phyloP scores from a whole-genome alignment of 2,113 vertebrate genomes.

The Zapus hudsonius region DNA sequence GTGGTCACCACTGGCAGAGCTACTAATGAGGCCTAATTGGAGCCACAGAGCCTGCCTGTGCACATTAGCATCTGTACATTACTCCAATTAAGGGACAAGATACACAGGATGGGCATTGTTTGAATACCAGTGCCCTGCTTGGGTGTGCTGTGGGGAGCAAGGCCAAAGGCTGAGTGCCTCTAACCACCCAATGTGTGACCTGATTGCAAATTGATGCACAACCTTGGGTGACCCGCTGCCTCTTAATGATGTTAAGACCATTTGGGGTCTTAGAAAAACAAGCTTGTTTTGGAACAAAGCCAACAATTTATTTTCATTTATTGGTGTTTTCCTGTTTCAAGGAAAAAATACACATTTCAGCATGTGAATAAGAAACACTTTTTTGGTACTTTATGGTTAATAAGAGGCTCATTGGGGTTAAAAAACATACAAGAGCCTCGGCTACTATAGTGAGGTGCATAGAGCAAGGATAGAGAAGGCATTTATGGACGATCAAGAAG shows the following conservation, averaged over 20 bases:
- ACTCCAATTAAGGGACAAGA: slow-evolving; percentile 63
- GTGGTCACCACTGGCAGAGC: slow-evolving; percentile 59
- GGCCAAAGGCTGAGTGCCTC: slow-evolving; percentile 67
- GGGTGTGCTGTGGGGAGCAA: slow-evolving; percentile 29
- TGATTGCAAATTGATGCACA: slow-evolving; percentile 73
- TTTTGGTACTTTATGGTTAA: not conserved
- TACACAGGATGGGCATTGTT: slow-evolving; percentile 58
- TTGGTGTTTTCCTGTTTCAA: slow-evolving; percentile 59
- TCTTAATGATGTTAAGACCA: slow-evolving; percentile 67
- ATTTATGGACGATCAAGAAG: not conserved
- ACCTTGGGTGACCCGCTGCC: slow-evolving; percentile 67
- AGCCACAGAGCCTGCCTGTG: slow-evolving; percentile 51
- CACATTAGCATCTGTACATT: slow-evolving; percentile 70
- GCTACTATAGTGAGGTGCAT: too few species aligned
- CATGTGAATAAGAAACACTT: not conserved
- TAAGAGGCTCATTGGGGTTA: not conserved
- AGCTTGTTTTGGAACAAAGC: slow-evolving; percentile 73
- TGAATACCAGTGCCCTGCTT: slow-evolving; percentile 20
- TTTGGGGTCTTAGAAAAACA: slow-evolving; percentile 71
- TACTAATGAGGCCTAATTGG: slow-evolving; percentile 72
- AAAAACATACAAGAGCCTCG: not conserved
- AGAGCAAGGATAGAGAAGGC: not conserved
- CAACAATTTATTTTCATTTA: slow-evolving; percentile 74
- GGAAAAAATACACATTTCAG: not conserved
- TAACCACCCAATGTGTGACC: slow-evolving; percentile 53